Evolutionary conservation across 1,140 invertebrate species (phyloP), one percentile per base, ranked within the genome.

Genomic region (Ephestia elutella): DNA sequence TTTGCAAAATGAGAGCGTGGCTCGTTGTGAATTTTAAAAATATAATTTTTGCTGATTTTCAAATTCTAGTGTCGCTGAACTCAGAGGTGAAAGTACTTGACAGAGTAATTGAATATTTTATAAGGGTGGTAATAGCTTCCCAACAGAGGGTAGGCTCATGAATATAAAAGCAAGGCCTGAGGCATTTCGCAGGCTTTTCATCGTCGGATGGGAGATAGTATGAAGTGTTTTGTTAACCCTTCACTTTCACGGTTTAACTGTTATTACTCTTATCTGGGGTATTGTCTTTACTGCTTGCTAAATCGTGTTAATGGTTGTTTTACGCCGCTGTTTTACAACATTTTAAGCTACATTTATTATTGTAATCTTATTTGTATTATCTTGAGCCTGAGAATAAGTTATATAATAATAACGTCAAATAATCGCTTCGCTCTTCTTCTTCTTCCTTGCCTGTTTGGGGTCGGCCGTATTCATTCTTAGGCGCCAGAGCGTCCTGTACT

Each of bases 41-140:
- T 48, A 30, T 53, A 56, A 54, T 62, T 66, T 71, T 67, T 60
- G 66, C 63, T 65, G 70, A 66, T 65, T 65, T 65, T 63, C 70
- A 60, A 58, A 69, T 65, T 61, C 59, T 51, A 63, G 66, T 73
- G 70, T 66, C 70, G 57, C 58, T 68, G 76, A 81, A 75, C 75
- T 54, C 54, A 17, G 17, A 66, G 65, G 65, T 65, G 68, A 71
- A 63, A 71, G 70, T 71, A 67, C 69, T 73, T 70, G 57, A 69
- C 57, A 60, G 62, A 28, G 58, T 70, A 75, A 77, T 73, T 79
- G 70, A 77, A 79, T 77, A 79, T 79, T 81, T 79, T 73, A 79
- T 73, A 59, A 61, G 56, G 55, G 15, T 20, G 44, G 64, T 65
- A 65, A 63, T 61, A 48, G 53, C 20, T 58, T 60, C 18, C 38